These are phyloP conservation scores for Aphaenogaster floridana DNA, from an alignment of 1,140 invertebrate species.

Conservation along the genomic window DNA sequence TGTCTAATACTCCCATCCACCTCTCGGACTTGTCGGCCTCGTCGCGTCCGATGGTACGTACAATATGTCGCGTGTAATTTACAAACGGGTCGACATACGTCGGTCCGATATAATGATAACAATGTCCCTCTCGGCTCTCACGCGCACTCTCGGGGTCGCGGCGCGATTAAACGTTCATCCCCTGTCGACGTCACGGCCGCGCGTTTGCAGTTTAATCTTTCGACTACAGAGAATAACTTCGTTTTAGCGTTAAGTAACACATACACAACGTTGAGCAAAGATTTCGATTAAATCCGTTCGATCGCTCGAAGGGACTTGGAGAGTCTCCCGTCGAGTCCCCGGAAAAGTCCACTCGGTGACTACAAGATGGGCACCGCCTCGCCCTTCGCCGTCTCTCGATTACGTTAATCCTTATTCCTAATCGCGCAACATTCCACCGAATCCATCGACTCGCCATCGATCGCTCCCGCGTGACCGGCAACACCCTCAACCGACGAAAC, in stretches of 20 bases:
- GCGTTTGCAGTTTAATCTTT: not conserved
- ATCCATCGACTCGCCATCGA: slow-evolving; percentile 1
- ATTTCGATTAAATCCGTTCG: slow-evolving; percentile 76
- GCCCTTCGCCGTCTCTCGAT: slow-evolving; percentile 9
- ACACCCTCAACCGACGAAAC: not conserved
- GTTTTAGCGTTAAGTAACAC: slow-evolving; percentile 71
- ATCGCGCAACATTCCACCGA: not conserved
- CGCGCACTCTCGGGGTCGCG: not conserved
- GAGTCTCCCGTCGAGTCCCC: not conserved
- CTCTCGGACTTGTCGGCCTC: not conserved
- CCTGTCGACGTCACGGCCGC: not conserved
- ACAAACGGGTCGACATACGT: slow-evolving; percentile 42
- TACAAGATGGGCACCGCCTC: not conserved
- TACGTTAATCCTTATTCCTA: slow-evolving; percentile 24
- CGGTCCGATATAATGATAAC: slow-evolving; percentile 40
- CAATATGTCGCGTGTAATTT: slow-evolving; percentile 32
- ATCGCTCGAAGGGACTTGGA: slow-evolving; percentile 67
- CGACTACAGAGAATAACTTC: slow-evolving; percentile 60
- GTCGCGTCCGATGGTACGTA: slow-evolving; percentile 4
- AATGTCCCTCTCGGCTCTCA: slow-evolving; percentile 4
- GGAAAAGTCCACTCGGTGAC: slow-evolving; percentile 34
- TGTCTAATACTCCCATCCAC: slow-evolving; percentile 43
- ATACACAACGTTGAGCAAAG: slow-evolving; percentile 76
- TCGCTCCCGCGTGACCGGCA: not conserved
- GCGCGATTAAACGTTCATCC: slow-evolving; percentile 36